A percentile compares a stretch with the other conserved stretches of the same genome.
Conservation (phyloP, 2,113 vertebrate species). For the Gobius niger region DNA sequence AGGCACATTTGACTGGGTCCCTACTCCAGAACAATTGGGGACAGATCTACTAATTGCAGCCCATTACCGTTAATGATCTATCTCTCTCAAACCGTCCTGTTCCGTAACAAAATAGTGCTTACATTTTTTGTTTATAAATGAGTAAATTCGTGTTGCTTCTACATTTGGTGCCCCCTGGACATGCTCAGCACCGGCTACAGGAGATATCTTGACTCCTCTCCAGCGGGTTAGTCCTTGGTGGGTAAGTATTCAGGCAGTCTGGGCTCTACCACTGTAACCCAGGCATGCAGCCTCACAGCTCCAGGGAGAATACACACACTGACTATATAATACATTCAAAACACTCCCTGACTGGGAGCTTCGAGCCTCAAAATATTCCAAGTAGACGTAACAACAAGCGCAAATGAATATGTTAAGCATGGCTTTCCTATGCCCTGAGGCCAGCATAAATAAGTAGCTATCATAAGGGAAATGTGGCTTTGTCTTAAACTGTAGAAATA, state of each 20-base stretch:
- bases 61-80: not conserved
- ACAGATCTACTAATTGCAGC: not conserved
- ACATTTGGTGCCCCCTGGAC: constrained; percentile 43
- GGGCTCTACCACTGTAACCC: constrained; percentile 32
- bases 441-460: constrained; percentile 53
- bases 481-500: constrained; percentile 48
- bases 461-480: constrained; percentile 50
- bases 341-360: constrained; percentile 47
- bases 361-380: constrained; percentile 49
- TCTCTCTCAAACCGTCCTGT: not conserved
- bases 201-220: constrained; percentile 39
- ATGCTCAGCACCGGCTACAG: constrained; percentile 27
- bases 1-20: constrained; percentile 20
- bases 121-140: no score
- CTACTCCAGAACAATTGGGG: constrained; percentile 32
- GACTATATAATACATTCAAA: constrained; percentile 59
- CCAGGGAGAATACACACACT: constrained; percentile 40
- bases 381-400: constrained; percentile 54
- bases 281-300: constrained; percentile 52
- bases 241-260: constrained; percentile 45
- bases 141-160: constrained; percentile 26
- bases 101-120: no score
- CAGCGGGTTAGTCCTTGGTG: constrained; percentile 39
- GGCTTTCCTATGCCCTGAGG: constrained; percentile 42
- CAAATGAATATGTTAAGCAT: constrained; percentile 59